Base-by-base conservation (phyloP, 2,888 invertebrate genomes). In the Parnassius orleans region DNA sequence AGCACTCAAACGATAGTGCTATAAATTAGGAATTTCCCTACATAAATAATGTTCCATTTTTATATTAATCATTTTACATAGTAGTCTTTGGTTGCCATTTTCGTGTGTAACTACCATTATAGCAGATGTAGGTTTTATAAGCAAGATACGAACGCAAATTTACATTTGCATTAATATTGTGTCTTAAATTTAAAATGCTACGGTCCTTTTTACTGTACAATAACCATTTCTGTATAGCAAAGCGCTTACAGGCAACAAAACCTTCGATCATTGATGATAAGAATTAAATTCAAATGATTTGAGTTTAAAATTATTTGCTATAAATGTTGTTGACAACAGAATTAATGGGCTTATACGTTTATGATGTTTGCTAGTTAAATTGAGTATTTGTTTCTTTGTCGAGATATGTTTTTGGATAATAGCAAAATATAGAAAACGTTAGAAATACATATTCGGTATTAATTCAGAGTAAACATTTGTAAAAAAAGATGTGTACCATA, bases 21-120 rank as follows among this genome's bases (percentile, higher is more conserved):
- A 43, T 43, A 11, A 43, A 43, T 43, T 10, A 54, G 19, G 46
- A 15, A n/a, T n/a, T 44, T 15, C 46, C 46, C 11, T 55, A 46
- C 46, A 46, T 9, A 55, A 55, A 46, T 42, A 14, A 42, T 42
- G n/a, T 33, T 47, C 12, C 44, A 47, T 24, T 7, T n/a, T 46
- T 46, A 1, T 55, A 46, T 55, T 47, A 47, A 46, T 55, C 46
- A 11, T 11, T 46, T 46, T 46, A 47, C 47, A 19, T 55, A 47
- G 24, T 44, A 15, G 19, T 46, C 33, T 46, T 12, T 46, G 12
- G 11, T 53, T 46, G 33, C 53, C 9, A 59, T 53, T 59, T 51
- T 19, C 58, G 52, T 59, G 47, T 59, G 14, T 53, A 46, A 59
- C 58, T 14, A 59, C 46, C 59, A 47, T 59, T 47, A 59, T 9